Evolutionary conservation across 2,888 invertebrate species (phyloP).

Genomic region (Drosophila prolongata): DNA sequence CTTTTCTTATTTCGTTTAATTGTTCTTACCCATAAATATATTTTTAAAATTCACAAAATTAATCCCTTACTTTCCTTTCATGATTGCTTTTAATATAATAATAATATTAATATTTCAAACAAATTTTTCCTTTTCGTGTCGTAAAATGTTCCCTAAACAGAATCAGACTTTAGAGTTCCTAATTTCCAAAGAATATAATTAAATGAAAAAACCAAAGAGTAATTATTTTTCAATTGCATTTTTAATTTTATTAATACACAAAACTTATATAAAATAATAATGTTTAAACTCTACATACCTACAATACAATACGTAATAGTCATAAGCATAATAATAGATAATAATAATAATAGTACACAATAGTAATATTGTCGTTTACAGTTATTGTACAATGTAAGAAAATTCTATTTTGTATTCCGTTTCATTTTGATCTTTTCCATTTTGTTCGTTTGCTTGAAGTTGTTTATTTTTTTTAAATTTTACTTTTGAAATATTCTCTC

Average conservation of each 20-base stretch:
- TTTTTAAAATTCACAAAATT: not conserved
- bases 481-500: constrained; percentile 36
- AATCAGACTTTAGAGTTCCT: constrained; percentile 66
- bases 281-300: constrained; percentile 83
- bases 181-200: constrained; percentile 13
- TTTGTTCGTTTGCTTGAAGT: constrained; percentile 26
- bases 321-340: constrained; percentile 72
- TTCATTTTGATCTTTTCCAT: constrained; percentile 38
- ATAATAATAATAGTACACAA: constrained; percentile 80
- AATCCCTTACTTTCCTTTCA: not conserved
- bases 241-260: constrained; percentile 81
- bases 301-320: constrained; percentile 82
- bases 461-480: constrained; percentile 3
- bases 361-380: constrained; percentile 78
- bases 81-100: too few species aligned
- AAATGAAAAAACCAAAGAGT: constrained; percentile 36
- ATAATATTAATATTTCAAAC: not conserved
- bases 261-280: constrained; percentile 81
- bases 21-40: not conserved
- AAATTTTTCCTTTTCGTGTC: constrained; percentile 16
- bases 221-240: constrained; percentile 75
- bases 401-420: constrained; percentile 45
- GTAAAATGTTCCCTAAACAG: constrained; percentile 62
- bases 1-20: not conserved
- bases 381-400: constrained; percentile 78